Conservation (phyloP, 2,797 vertebrate genomes). For the Anableps anableps region DNA sequence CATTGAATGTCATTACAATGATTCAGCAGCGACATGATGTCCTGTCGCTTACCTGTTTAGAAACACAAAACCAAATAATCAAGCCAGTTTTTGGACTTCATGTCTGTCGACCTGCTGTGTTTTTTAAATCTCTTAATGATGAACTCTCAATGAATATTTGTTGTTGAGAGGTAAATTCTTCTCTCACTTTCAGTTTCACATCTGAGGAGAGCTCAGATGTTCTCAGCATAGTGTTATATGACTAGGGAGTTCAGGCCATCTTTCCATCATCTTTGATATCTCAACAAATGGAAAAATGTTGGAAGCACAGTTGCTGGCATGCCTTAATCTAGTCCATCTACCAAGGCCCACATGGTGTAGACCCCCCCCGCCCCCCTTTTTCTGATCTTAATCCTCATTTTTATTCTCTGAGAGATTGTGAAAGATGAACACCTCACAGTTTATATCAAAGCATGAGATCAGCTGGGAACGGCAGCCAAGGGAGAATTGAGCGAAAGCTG, state of each 20-base stretch:
- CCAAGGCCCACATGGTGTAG: background rate
- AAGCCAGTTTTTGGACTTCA: background rate
- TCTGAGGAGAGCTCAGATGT: background rate
- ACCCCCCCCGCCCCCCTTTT: background rate
- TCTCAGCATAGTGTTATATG: background rate
- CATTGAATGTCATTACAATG: background rate
- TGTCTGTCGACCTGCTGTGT: background rate
- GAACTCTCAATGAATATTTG: background rate
- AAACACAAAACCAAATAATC: background rate
- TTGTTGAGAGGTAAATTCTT: background rate
- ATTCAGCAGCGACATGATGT: background rate
- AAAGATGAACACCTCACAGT: conserved; percentile 27
- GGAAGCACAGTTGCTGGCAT: background rate
- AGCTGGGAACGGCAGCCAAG: conserved; percentile 30
- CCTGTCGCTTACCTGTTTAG: background rate
- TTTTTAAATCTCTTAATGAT: background rate
- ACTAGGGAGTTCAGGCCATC: background rate
- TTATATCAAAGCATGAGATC: conserved; percentile 25
- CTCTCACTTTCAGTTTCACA: background rate
- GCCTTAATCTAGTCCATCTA: conserved; percentile 6
- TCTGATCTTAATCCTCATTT: conserved; percentile 14
- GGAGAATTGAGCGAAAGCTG: conserved; percentile 16
- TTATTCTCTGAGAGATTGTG: conserved; percentile 27
- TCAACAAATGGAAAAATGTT: conserved; percentile 10
- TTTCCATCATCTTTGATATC: conserved; percentile 1